phyloP scores from a whole-genome alignment of 2,113 vertebrate genomes.

The Thryonomys swinderianus region DNA sequence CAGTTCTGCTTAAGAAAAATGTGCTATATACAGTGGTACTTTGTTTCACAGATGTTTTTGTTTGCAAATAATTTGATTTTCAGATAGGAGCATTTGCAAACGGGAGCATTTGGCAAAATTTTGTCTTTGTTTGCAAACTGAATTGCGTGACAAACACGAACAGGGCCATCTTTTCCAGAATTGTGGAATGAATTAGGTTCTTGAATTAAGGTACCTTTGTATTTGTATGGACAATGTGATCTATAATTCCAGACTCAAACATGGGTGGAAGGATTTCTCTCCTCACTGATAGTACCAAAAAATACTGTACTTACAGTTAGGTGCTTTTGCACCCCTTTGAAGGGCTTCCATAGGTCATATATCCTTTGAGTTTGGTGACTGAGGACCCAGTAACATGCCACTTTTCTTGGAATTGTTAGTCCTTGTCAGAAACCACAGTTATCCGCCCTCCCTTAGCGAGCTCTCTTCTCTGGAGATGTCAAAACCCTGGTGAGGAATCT shows the following conservation, averaged over 20 bases:
- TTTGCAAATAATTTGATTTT: neutral
- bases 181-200: neutral
- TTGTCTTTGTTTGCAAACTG: neutral
- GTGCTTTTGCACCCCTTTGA: neutral
- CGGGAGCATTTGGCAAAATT: neutral
- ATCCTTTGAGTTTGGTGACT: neutral
- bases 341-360: neutral
- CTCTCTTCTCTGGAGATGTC: constrained; percentile 42
- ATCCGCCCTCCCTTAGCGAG: constrained; percentile 10
- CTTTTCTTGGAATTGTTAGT: constrained; percentile 30
- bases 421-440: constrained; percentile 25
- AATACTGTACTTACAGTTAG: neutral
- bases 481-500: constrained; percentile 61
- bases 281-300: constrained; percentile 1
- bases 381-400: neutral
- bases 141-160: neutral
- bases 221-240: neutral
- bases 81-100: neutral
- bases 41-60: neutral
- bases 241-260: neutral
- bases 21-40: neutral
- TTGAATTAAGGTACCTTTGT: neutral
- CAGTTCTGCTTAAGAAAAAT: neutral
- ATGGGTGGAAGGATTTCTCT: neutral
- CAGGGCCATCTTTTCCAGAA: neutral